A percentile compares a stretch with the other conserved stretches of the same genome.
Evolutionary conservation across 2,797 vertebrate species (phyloP).

Genomic region (Momotus momota): DNA sequence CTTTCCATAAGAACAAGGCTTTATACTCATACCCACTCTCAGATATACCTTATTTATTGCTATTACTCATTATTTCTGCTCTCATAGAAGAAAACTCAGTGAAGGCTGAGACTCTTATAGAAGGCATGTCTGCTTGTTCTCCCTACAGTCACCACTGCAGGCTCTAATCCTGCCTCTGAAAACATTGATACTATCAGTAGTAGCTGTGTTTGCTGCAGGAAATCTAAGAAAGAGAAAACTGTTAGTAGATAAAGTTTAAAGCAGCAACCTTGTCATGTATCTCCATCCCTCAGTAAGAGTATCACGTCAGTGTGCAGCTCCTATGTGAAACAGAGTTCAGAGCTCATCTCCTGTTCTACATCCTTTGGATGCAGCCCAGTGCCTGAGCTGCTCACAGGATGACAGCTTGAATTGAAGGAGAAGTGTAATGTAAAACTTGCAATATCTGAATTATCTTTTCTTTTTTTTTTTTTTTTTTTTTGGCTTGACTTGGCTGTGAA

Average conservation of each 20-base stretch:
- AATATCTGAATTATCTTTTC: neutral
- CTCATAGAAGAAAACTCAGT: neutral
- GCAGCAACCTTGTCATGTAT: neutral
- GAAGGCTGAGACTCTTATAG: neutral
- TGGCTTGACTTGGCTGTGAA: neutral
- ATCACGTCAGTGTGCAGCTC: rapidly evolving
- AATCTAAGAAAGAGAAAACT: neutral
- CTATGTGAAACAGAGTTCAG: neutral
- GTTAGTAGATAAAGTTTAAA: neutral
- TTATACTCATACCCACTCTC: neutral
- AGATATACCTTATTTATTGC: neutral
- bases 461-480: no score
- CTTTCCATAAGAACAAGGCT: neutral
- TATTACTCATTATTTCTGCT: neutral
- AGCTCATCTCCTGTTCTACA: neutral
- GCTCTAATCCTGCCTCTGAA: neutral
- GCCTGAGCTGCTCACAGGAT: neutral
- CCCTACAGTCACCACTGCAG: neutral
- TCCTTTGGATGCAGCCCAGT: neutral
- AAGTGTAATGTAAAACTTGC: neutral
- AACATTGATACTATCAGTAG: neutral
- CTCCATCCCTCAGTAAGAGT: neutral
- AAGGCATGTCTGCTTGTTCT: neutral
- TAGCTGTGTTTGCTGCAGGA: neutral
- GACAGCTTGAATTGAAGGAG: neutral